Base-by-base conservation (phyloP, 1,140 invertebrate genomes). In the Rhagoletis pomonella region DNA sequence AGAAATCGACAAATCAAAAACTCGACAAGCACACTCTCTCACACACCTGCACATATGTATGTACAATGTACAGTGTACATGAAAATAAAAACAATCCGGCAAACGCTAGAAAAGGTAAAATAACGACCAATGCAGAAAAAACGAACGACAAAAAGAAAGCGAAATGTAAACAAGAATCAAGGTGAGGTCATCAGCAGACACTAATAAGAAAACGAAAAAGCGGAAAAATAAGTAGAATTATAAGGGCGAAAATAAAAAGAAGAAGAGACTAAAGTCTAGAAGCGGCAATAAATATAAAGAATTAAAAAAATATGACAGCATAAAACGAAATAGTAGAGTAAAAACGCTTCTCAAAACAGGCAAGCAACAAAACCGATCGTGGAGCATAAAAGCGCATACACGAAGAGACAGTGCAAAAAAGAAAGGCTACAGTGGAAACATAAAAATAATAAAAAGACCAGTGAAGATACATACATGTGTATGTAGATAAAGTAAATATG, bases 81-180 rank as follows among this genome's bases (percentile, higher is more conserved):
- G 29, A 29, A 62, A 62, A 14, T 17, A 7, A 14, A 62, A 17
- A 4, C n/a, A 14, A 62, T 62, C 12, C 60, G 60, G n/a, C 60
- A 14, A n/a, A 3, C 47, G 47, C 2, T 81, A 58, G 6, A 7
- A 12, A 81, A 81, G 47, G 42, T 10, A 77, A 58, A 81, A n/a
- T 17, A 81, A 81, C 50, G 73, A 81, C 50, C 14, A 81, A 55
- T 81, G 47, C 73, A 81, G 73, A 81, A 81, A 55, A 55, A 6
- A 55, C 47, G 47, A 6, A 55, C 47, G 47, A 55, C 47, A 81
- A 55, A 81, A 81, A 14, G 47, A 81, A 81, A 81, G 67, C 67
- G 67, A 81, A 81, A 81, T 55, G 44, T 81, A 55, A 81, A 81
- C 73, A 81, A 81, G 47, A 81, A 81, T 81, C 73, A 81, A 81